These are phyloP conservation scores for Drosophila arizonae DNA, from an alignment of 1,140 invertebrate genomes.

Conservation along the genomic window DNA sequence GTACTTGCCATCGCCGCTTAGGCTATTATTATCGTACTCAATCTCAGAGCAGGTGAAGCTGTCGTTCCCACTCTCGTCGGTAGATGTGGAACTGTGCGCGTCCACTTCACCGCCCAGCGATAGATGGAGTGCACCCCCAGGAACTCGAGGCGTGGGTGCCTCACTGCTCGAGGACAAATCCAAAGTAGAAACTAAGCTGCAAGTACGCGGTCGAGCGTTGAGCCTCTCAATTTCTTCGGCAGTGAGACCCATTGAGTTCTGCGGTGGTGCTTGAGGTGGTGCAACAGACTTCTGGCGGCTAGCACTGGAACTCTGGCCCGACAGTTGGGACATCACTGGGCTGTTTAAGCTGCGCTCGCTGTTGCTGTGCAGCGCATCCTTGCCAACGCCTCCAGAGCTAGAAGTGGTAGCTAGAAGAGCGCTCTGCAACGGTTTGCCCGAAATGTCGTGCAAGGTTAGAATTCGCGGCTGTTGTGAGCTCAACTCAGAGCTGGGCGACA, in stretches of 20 bases:
- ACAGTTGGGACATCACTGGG: conserved; percentile 94
- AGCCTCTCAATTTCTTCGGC: conserved; percentile 96
- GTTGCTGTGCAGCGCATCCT: conserved; percentile 92
- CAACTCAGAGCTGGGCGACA: conserved; percentile 95
- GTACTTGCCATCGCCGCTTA: conserved; percentile 90
- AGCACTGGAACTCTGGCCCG: conserved; percentile 90
- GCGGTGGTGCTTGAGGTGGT: conserved; percentile 85
- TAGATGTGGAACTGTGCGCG: conserved; percentile 92
- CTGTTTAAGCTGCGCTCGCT: conserved; percentile 95
- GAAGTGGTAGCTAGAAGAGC: conserved; percentile 94
- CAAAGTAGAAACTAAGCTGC: conserved; percentile 94
- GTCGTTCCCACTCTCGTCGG: conserved; percentile 97
- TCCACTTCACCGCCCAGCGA: conserved; percentile 86
- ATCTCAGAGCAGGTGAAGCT: conserved; percentile 99
- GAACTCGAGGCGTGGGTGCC: conserved; percentile 88
- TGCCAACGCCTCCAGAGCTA: conserved; percentile 91
- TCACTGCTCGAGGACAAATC: conserved; percentile 97
- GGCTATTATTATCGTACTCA: conserved; percentile 95
- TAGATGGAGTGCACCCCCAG: conserved; percentile 86
- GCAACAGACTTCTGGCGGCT: conserved; percentile 86
- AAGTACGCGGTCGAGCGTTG: conserved; percentile 92
- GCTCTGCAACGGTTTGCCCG: conserved; percentile 94
- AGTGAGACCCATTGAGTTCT: conserved; percentile 91
- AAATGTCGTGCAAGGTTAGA: conserved; percentile 95
- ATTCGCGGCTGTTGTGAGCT: conserved; percentile 95